A percentile compares a stretch with the other conserved stretches of the same genome.
Evolutionary conservation across 2,888 invertebrate species (phyloP).

Genomic region (Lepidochitona cinerea): DNA sequence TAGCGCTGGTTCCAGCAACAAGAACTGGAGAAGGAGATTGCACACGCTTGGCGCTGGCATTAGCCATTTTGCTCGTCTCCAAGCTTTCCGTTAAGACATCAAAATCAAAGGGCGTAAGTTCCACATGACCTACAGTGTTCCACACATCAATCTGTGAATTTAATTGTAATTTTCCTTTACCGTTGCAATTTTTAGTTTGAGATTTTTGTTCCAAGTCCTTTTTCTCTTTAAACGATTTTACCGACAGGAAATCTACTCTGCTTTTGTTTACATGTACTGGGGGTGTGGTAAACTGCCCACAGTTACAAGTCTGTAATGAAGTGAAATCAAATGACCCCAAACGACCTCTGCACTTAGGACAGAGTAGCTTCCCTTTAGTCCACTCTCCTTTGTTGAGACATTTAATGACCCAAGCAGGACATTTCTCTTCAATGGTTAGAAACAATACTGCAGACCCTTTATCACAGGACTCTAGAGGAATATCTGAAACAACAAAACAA

Average conservation of each 20-base stretch:
- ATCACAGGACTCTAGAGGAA: background rate
- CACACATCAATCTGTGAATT: no score
- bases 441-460: background rate
- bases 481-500: background rate
- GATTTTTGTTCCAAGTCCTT: no score
- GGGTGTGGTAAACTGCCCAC: constrained; percentile 25
- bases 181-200: no score
- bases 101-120: no score
- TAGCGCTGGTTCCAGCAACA: no score
- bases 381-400: constrained; percentile 13
- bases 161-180: no score
- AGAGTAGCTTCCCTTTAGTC: constrained; percentile 40
- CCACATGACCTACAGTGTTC: no score
- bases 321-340: constrained; percentile 45
- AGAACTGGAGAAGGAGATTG: no score
- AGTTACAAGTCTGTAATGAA: constrained; percentile 21
- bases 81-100: no score
- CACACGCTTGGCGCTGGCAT: no score
- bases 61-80: no score
- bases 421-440: background rate
- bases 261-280: constrained; percentile 28
- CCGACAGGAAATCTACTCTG: constrained; percentile 26
- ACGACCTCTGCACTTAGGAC: constrained; percentile 38
- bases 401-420: background rate
- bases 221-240: no score